Base-by-base conservation (phyloP, 2,797 vertebrate species). In the Sebastiscus tertius region DNA sequence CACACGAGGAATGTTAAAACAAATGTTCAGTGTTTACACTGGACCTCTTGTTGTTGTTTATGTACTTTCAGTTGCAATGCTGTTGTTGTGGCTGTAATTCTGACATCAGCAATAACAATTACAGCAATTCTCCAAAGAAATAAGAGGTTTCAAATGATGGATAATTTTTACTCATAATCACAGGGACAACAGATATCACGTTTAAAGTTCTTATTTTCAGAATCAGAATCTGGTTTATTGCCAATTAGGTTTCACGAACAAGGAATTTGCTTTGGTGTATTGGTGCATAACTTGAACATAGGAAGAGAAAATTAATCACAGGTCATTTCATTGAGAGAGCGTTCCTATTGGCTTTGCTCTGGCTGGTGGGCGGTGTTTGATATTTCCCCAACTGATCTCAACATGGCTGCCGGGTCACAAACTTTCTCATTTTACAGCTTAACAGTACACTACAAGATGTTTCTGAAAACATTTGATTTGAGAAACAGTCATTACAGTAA, bases 11-110 rank as follows among this genome's bases (percentile, higher is more conserved):
- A 89, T 87, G 88, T 49, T 56, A 82, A 90, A 89, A 79, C 91
- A 93, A 92, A 93, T 91, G 89, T 93, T 89, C 77, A 78, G 24
- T 72, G 81, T 94, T 92, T 86, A 83, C 81, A 64, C 27, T 84
- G 62, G 56, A 71, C 60, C 81, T 85, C 31, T 64, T 77, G 82
- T 84, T 88, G 66, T 74, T 90, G 89, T 93, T 93, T 82, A 76
- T 85, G 39, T 77, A 86, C 82, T 86, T 84, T 89, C 61, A 54
- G 52, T 82, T 83, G 58, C 11, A 59, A 52, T 65, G 74, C 77
- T 85, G 72, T 82, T 81, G 63, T 79, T 75, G 33, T 18, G 46
- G 81, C 42, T 71, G 59, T 90, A 86, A 91, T 87, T 81, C 70
- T 68, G 59, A 88, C 65, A 62, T 82, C 36, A 68, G 71, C 11